Evolutionary conservation across 1,140 invertebrate species (phyloP).

Genomic region (Diabrotica virgifera): DNA sequence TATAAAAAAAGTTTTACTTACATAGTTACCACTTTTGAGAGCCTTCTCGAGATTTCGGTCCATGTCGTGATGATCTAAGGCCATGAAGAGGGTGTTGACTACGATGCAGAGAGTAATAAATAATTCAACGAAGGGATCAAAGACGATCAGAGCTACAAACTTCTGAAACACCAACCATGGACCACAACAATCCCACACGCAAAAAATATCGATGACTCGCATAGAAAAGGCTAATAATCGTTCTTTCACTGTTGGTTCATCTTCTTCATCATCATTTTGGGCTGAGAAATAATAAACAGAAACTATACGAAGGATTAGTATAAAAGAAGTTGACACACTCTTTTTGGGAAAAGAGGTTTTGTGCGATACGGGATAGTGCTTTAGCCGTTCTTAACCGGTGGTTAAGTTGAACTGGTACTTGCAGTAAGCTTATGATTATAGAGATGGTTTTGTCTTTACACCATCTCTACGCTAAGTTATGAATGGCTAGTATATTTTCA

Average conservation of each 20-base stretch:
- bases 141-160: conserved; percentile 86
- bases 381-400: conserved; percentile 44
- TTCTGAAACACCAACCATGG: conserved; percentile 89
- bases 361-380: conserved; percentile 43
- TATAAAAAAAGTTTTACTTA: conserved; percentile 56
- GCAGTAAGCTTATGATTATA: neutral
- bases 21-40: conserved; percentile 92
- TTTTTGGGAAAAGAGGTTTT: conserved; percentile 61
- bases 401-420: conserved; percentile 34
- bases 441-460: conserved; percentile 4
- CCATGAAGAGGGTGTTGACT: conserved; percentile 98
- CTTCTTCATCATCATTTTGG: conserved; percentile 77
- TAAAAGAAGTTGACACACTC: conserved; percentile 61
- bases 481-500: conserved; percentile 3
- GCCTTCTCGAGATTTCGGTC: conserved; percentile 78
- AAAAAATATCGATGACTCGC: conserved; percentile 86
- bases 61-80: conserved; percentile 94
- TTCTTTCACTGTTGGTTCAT: conserved; percentile 84
- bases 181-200: conserved; percentile 95
- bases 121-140: conserved; percentile 96
- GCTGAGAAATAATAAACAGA: conserved; percentile 91
- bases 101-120: conserved; percentile 98
- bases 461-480: neutral
- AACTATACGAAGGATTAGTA: conserved; percentile 75
- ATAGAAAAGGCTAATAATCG: conserved; percentile 71